Conservation (phyloP, 2,888 invertebrate genomes). For the Agrilus cyanescens region DNA sequence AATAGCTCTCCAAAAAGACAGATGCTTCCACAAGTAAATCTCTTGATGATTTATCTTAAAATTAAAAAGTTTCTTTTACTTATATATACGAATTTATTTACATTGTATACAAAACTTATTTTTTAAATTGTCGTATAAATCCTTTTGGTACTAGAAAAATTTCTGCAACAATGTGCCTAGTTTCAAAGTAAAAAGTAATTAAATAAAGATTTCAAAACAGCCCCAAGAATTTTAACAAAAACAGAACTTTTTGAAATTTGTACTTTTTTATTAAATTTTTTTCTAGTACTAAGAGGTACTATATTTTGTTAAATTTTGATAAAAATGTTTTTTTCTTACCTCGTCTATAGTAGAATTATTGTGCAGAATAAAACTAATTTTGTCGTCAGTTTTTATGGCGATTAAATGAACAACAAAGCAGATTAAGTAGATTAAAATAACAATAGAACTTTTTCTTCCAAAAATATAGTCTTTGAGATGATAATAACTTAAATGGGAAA, state of each 20-base stretch:
- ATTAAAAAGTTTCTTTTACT: constrained; percentile 4
- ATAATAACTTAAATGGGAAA: constrained; percentile 26
- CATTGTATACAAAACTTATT: not conserved
- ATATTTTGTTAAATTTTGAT: too few species aligned
- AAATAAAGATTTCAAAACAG: too few species aligned
- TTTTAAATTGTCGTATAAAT: too few species aligned
- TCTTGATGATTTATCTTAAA: constrained; percentile 43
- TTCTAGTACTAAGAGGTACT: too few species aligned
- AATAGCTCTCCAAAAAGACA: constrained; percentile 48
- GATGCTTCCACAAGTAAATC: constrained; percentile 47
- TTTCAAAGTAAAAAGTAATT: too few species aligned
- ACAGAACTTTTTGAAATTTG: too few species aligned
- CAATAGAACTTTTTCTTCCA: constrained; percentile 25
- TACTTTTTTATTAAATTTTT: too few species aligned
- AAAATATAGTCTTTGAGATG: constrained; percentile 25
- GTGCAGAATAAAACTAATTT: constrained; percentile 24
- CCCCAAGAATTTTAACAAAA: too few species aligned
- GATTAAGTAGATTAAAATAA: constrained; percentile 26
- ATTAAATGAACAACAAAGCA: constrained; percentile 30
- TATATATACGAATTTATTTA: not conserved
- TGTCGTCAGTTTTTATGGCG: constrained; percentile 29
- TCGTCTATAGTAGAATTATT: constrained; percentile 17
- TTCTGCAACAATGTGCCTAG: too few species aligned
- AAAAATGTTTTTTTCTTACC: constrained; percentile 15
- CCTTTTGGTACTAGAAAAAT: too few species aligned